Conservation (phyloP, 2,113 vertebrate genomes). For the Sceloporus undulatus region DNA sequence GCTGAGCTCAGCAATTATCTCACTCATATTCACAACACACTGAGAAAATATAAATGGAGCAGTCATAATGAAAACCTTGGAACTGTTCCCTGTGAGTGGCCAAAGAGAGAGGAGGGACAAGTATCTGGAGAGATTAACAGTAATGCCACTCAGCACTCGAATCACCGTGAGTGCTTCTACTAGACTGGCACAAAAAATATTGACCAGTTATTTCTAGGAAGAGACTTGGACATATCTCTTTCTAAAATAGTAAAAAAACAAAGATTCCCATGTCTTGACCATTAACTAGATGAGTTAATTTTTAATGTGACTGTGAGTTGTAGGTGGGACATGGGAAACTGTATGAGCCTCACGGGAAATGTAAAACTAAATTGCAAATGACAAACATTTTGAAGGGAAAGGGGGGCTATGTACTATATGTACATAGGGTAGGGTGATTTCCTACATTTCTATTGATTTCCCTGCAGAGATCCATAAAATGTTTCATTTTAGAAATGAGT, state of each 20-base stretch:
- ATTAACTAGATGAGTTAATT: background rate
- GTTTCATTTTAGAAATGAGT: background rate
- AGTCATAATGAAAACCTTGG: slow-evolving; percentile 32
- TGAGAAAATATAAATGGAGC: slow-evolving; percentile 32
- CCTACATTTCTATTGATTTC: background rate
- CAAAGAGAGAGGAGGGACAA: background rate
- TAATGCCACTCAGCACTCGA: background rate
- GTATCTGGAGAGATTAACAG: slow-evolving; percentile 22
- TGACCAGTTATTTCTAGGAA: slow-evolving; percentile 58
- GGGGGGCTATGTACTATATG: too few relatives aligned
- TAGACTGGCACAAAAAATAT: slow-evolving; percentile 22
- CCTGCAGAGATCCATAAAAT: background rate
- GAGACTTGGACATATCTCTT: slow-evolving; percentile 44
- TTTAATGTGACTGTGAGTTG: background rate
- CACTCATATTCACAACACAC: slow-evolving; percentile 11
- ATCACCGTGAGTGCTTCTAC: background rate
- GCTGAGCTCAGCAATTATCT: slow-evolving; percentile 30
- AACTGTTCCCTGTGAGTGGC: slow-evolving; percentile 15
- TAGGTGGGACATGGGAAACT: background rate
- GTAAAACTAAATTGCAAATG: slow-evolving; percentile 1
- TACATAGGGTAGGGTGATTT: slow-evolving; percentile 2
- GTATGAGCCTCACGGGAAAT: too few relatives aligned
- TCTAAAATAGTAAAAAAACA: slow-evolving; percentile 50
- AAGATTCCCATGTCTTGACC: slow-evolving; percentile 18
- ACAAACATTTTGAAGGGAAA: background rate